Evolutionary conservation across 2,797 vertebrate species (phyloP).

Genomic region (Monodelphis domestica): DNA sequence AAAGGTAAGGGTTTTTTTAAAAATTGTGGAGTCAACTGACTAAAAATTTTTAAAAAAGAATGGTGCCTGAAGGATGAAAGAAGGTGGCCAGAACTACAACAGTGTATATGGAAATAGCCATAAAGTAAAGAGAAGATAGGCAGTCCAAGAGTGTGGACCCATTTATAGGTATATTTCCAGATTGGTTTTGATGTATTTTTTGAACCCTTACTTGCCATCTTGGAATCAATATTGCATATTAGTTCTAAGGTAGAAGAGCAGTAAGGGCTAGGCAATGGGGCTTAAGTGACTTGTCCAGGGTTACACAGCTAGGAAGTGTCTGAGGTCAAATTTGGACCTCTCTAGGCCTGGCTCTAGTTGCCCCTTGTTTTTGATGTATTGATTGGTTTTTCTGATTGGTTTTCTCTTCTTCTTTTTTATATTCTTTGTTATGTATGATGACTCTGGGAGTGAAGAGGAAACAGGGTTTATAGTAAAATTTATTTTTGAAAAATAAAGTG

Average conservation of each 20-base stretch:
- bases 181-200: too few relatives aligned
- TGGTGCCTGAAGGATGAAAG: neutral
- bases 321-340: too few relatives aligned
- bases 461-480: neutral
- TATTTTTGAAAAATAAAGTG: neutral
- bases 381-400: neutral
- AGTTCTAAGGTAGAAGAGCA: too few relatives aligned
- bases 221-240: too few relatives aligned
- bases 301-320: too few relatives aligned
- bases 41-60: neutral
- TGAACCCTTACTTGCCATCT: too few relatives aligned
- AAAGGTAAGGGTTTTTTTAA: too few relatives aligned
- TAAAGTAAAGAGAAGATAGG: neutral
- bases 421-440: neutral
- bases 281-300: too few relatives aligned
- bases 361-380: neutral
- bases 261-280: too few relatives aligned
- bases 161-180: neutral
- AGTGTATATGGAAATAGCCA: neutral
- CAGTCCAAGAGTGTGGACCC: neutral
- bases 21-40: neutral
- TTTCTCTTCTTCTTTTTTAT: neutral
- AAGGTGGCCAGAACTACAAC: neutral
- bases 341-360: too few relatives aligned
- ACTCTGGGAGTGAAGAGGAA: neutral